These are phyloP conservation scores for Chiroxiphia lanceolata DNA, from an alignment of 2,797 vertebrate genomes.

Conservation along the genomic window DNA sequence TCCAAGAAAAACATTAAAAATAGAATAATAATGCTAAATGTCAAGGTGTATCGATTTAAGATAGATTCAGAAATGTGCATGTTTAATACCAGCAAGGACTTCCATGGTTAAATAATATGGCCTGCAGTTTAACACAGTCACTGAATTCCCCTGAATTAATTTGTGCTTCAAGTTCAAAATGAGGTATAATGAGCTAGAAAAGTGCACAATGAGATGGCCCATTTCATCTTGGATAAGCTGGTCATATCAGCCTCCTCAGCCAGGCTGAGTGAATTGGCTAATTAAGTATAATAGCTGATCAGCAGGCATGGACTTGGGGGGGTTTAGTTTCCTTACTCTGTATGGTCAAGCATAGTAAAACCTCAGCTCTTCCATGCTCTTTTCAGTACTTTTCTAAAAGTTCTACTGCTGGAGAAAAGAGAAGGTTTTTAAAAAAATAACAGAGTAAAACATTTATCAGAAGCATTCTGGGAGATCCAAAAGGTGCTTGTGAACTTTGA, in stretches of 20 bases:
- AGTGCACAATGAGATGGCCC: neutral
- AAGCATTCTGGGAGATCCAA: neutral
- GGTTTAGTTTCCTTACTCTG: neutral
- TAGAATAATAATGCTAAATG: neutral
- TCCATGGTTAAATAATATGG: neutral
- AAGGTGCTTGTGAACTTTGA: neutral
- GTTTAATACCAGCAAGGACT: neutral
- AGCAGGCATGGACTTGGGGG: neutral
- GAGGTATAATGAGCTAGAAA: constrained; percentile 15
- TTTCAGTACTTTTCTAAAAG: neutral
- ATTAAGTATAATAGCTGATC: constrained; percentile 5
- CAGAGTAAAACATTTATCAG: neutral
- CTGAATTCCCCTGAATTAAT: neutral
- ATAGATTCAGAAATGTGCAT: neutral
- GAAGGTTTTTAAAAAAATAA: neutral
- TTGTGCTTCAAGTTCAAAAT: constrained; percentile 13
- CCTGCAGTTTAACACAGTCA: neutral
- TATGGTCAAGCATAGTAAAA: neutral
- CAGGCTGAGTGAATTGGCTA: neutral
- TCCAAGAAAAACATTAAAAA: neutral
- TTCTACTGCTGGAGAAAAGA: neutral
- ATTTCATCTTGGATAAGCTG: constrained; percentile 1
- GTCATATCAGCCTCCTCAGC: neutral
- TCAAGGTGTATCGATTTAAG: neutral
- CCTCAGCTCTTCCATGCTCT: neutral